Base-by-base conservation (phyloP, 2,888 invertebrate genomes). In the Tachystola acroxantha region DNA sequence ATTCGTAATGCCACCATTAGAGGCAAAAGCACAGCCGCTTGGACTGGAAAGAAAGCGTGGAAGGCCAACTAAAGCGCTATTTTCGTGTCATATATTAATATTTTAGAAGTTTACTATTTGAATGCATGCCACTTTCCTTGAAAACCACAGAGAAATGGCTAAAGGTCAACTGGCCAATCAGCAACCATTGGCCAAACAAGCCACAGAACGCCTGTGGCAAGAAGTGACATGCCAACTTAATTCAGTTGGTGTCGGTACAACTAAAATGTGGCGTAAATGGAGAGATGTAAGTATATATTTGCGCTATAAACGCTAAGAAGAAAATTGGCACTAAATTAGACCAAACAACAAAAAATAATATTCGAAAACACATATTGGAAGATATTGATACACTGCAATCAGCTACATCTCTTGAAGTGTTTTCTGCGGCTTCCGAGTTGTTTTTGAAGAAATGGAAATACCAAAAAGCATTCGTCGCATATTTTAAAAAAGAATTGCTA, bases 401-500 rank as follows among this genome's bases (percentile, higher is more conserved):
- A 1, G 5, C 25, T n/a, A 24, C 37, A 7, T 9, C 13, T n/a
- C 3, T 1, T 1, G 14, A 32, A 7, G 9, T 11, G 1, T 37
- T 34, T 20, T 7, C 34, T 11, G 24, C 13, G 1, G 38, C 38
- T 30, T 30, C 25, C 1, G 16, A 34, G 24, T 14, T 16, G 1
- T 34, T 38, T 10, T 3, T 38, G n/a, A 3, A 29, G 10, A 34
- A 38, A 38, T 30, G 20, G 9, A 12, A 33, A 25, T 1, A 19
- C 10, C 5, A 40, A 7, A 33, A 10, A 3, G 11, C 9, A 12
- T 39, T 39, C 26, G 16, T 39, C 4, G 16, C 14, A 1, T 39
- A 39, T 22, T 32, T 40, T 2, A 24, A 25, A 32, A 16, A 19
- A n/a, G n/a, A 40, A 11, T 40, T 36, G 35, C 7, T 40, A 3